A percentile compares a stretch with the other conserved stretches of the same genome.
phyloP scores from a whole-genome alignment of 2,797 vertebrate species.

The Fistularia commersonii region DNA sequence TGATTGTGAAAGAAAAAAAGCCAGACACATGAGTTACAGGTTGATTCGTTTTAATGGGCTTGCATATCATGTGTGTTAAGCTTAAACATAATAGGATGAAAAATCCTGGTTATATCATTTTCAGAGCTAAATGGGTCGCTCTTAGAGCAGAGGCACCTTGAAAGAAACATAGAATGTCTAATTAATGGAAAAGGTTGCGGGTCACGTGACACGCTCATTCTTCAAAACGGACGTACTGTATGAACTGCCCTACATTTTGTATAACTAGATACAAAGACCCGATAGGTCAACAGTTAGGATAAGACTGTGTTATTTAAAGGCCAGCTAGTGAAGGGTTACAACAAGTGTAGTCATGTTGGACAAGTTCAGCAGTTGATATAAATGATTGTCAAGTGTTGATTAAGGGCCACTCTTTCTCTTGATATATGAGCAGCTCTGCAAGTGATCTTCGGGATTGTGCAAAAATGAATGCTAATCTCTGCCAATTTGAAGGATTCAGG shows the following conservation, averaged over 20 bases:
- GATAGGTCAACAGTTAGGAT: constrained; percentile 45
- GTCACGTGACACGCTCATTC: constrained; percentile 6
- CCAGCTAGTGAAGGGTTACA: constrained; percentile 25
- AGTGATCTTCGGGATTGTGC: no score
- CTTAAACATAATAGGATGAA: no score
- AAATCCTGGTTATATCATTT: no score
- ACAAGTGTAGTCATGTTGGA: constrained; percentile 47
- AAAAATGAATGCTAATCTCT: no score
- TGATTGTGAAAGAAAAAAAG: no score
- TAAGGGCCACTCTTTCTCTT: constrained; percentile 9
- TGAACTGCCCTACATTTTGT: constrained; percentile 12
- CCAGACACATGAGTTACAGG: no score
- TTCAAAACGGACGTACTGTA: constrained; percentile 15
- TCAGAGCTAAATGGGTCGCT: no score
- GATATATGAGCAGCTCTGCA: not conserved
- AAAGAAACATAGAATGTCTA: no score
- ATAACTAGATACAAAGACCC: constrained; percentile 1
- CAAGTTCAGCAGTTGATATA: constrained; percentile 26
- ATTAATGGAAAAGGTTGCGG: no score
- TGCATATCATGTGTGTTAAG: no score
- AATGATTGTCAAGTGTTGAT: constrained; percentile 15
- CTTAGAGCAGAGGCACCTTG: not conserved
- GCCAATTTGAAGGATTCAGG: no score
- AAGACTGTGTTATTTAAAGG: constrained; percentile 15
- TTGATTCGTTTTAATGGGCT: no score